Conservation (phyloP, 2,797 vertebrate genomes). For the Cossypha heuglini region DNA sequence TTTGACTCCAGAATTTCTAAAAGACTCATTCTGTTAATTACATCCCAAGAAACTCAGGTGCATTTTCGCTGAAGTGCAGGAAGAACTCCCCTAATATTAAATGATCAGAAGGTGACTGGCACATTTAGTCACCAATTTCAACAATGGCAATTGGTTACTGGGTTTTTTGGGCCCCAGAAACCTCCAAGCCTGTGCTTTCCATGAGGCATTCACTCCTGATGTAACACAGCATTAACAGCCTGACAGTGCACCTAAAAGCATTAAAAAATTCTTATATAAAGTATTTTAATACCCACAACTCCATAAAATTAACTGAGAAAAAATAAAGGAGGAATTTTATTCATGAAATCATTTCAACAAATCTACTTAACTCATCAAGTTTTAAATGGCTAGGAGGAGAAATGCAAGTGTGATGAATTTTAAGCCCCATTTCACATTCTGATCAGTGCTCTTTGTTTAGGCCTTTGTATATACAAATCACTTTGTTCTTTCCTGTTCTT, state of each 20-base stretch:
- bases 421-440: background rate
- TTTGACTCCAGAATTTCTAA: background rate
- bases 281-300: background rate
- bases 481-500: background rate
- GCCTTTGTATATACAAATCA: background rate
- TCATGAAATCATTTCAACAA: background rate
- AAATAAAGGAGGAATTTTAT: background rate
- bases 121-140: background rate
- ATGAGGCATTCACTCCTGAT: background rate
- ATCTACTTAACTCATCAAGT: background rate
- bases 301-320: background rate
- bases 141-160: background rate
- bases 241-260: background rate
- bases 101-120: background rate
- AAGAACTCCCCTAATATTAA: background rate
- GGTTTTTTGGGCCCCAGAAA: background rate
- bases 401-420: background rate
- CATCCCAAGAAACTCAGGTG: background rate
- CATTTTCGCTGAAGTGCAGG: background rate
- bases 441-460: background rate
- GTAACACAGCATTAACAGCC: background rate
- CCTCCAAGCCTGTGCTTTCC: background rate
- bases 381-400: background rate
- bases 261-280: background rate
- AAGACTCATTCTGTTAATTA: background rate